Evolutionary conservation across 2,888 invertebrate genomes (phyloP).

Genomic region (Cybosia mesomella): DNA sequence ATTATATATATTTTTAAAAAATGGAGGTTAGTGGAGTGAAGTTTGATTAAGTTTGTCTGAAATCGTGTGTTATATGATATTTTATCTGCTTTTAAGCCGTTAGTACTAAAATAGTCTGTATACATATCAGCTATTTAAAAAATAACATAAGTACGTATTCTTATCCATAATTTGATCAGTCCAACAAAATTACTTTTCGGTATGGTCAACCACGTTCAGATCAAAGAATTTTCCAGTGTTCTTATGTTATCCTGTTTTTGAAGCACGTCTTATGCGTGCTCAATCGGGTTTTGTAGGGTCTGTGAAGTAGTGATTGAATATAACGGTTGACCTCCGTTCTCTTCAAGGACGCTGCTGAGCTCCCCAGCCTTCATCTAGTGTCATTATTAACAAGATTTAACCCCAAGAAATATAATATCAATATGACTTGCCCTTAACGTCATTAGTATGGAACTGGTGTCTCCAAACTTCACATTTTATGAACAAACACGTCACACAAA

Average conservation of each 20-base stretch:
- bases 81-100: no score
- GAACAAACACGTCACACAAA: background rate
- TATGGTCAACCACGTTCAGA: background rate
- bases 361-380: background rate
- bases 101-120: no score
- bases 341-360: background rate
- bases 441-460: background rate
- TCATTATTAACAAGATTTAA: background rate
- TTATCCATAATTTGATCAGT: background rate
- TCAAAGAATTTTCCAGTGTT: slow-evolving; percentile 5
- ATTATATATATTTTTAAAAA: no score
- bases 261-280: background rate
- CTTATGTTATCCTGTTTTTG: slow-evolving; percentile 1
- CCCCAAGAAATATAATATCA: background rate
- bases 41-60: no score
- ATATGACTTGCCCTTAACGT: background rate
- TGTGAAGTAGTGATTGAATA: background rate
- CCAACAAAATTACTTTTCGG: background rate
- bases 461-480: no score
- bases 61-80: no score
- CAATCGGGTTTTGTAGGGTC: background rate
- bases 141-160: background rate
- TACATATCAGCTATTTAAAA: background rate
- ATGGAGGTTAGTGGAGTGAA: no score
- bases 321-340: background rate